These are phyloP conservation scores for Caenorhabditis tropicalis DNA, from an alignment of 1,140 invertebrate genomes.

Conservation along the genomic window DNA sequence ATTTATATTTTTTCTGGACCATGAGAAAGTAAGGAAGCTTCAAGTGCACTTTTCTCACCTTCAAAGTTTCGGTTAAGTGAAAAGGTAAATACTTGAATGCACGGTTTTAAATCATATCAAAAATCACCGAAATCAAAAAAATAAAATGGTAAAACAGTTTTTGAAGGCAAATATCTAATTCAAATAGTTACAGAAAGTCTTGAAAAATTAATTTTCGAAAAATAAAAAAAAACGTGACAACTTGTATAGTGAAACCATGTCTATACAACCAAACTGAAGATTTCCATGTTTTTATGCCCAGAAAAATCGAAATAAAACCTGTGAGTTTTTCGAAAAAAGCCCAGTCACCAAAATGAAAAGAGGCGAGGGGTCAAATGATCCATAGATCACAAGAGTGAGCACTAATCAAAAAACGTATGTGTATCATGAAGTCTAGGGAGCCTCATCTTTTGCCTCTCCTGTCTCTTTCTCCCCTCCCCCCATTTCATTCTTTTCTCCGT, in stretches of 20 bases:
- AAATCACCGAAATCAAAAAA: background rate
- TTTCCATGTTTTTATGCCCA: no score
- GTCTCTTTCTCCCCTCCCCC: background rate
- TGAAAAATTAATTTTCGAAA: no score
- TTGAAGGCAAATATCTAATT: background rate
- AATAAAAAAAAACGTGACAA: no score
- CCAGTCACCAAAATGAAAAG: no score
- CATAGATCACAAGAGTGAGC: background rate
- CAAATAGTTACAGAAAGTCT: no score
- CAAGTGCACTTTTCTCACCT: background rate
- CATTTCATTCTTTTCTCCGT: background rate
- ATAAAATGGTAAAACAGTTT: background rate
- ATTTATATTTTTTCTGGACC: background rate
- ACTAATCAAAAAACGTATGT: constrained; percentile 26
- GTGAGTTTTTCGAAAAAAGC: no score
- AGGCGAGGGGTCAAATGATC: background rate
- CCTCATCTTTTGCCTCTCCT: background rate
- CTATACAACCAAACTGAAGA: no score
- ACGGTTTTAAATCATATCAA: background rate
- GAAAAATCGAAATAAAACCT: no score
- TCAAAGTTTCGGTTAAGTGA: constrained; percentile 12
- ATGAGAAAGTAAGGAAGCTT: background rate
- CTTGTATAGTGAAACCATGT: no score
- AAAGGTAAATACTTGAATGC: background rate
- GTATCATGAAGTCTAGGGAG: background rate